phyloP scores from a whole-genome alignment of 2,797 vertebrate genomes.

The Myotis pilosus region DNA sequence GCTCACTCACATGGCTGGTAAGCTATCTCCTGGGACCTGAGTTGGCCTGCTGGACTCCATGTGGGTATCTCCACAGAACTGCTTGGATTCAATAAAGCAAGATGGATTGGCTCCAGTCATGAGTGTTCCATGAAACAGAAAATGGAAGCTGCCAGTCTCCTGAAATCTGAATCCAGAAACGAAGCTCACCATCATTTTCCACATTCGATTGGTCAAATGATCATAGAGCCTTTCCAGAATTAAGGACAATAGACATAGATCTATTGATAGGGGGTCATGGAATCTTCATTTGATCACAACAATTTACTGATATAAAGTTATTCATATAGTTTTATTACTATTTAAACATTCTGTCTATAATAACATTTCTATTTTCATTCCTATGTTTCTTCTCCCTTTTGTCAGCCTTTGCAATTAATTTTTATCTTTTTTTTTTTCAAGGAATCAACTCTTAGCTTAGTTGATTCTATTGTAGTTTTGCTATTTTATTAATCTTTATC shows the following conservation, averaged over 20 bases:
- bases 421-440: neutral
- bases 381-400: neutral
- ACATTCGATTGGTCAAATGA: neutral
- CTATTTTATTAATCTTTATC: neutral
- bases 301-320: neutral
- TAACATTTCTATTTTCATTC: neutral
- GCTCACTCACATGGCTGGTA: neutral
- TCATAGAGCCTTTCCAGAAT: neutral
- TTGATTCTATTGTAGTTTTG: neutral
- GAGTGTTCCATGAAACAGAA: conserved; percentile 18
- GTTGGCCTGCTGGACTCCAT: neutral
- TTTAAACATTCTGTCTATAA: neutral
- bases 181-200: neutral
- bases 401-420: neutral
- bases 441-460: neutral
- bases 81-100: conserved; percentile 34
- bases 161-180: neutral
- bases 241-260: neutral
- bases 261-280: neutral
- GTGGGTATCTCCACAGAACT: neutral
- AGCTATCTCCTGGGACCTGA: neutral
- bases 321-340: neutral
- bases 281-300: neutral
- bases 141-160: neutral
- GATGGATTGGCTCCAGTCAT: neutral